Evolutionary conservation across 2,888 invertebrate genomes (phyloP), one percentile per base, ranked within the genome.

Genomic region (Melipona bicolor): DNA sequence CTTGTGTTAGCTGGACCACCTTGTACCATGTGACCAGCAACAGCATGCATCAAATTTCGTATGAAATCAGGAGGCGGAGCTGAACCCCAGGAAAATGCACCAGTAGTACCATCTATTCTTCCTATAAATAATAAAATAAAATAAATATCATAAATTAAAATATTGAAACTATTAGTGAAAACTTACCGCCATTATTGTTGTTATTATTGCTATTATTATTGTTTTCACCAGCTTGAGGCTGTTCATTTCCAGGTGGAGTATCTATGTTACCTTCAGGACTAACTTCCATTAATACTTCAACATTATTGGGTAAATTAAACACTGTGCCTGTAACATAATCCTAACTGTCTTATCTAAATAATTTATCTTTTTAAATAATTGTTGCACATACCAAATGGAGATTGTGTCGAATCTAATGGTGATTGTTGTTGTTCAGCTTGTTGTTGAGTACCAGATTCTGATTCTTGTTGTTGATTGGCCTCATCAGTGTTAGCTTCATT

Each of bases 271-370:
- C 94, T 91, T 95, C 95, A 32, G 95, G 95, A 67, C 95, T 95
- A 75, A 95, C 95, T 91, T 95, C 96, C 96, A 97, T 96, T 89
- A 96, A 95, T 83, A 96, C 95, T 89, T 96, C 96, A 79, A 96
- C 95, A 90, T 96, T 95, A 87, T 93, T 92, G 59, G 94, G 91
- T 62, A 95, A 89, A 83, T 94, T 94, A 74, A 94, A 92, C 54
- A 94, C 88, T 71, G 93, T 91, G 82, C 91, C 93, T 91, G 69
- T 9, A 79, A 82, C 83, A 65, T 43, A 68, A 73, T 15, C 15
- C 74, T 36, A 59, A 74, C n/a, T 65, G 52, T 56, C 27, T 69
- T 64, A 61, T 56, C 13, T n/a, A 61, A 67, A 50, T 65, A 21
- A 50, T 65, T 36, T 17, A 27, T 9, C 15, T 19, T 64, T 59